Conservation (phyloP, 2,113 vertebrate species). For the Rostratula benghalensis region DNA sequence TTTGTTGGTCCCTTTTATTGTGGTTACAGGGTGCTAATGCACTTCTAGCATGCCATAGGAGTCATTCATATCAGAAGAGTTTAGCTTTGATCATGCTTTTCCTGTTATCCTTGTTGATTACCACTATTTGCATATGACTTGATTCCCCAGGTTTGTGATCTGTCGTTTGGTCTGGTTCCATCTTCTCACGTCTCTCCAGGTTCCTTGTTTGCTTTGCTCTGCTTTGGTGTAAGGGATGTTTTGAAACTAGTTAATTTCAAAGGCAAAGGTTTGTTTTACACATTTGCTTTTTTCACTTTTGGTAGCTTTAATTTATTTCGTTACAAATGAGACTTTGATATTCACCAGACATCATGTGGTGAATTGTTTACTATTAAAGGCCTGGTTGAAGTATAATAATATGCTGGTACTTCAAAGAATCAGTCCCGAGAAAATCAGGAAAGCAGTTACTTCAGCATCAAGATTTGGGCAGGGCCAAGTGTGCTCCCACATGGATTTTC, state of each 20-base stretch:
- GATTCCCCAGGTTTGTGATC: slow-evolving; percentile 39
- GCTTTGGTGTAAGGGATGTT: slow-evolving; percentile 12
- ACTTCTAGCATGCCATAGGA: slow-evolving; percentile 36
- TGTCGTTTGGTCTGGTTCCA: slow-evolving; percentile 4
- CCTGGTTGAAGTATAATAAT: neutral
- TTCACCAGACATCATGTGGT: neutral
- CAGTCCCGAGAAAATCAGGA: neutral
- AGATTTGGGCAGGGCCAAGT: neutral
- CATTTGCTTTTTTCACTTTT: neutral
- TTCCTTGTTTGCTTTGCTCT: slow-evolving; percentile 39
- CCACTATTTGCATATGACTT: slow-evolving; percentile 48
- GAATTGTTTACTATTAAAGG: neutral
- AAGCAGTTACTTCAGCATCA: neutral
- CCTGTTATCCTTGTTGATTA: slow-evolving; percentile 56
- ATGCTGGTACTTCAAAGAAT: neutral
- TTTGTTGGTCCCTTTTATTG: slow-evolving; percentile 40
- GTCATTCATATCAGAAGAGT: slow-evolving; percentile 22
- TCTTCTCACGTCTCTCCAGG: slow-evolving; percentile 12
- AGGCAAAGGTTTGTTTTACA: slow-evolving; percentile 26
- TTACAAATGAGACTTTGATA: neutral
- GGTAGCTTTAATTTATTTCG: neutral
- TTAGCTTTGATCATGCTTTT: slow-evolving; percentile 45
- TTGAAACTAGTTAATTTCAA: slow-evolving; percentile 47
- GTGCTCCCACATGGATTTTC: neutral
- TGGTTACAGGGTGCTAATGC: slow-evolving; percentile 43